Evolutionary conservation across 2,113 vertebrate genomes (phyloP).

Genomic region (Macquaria australasica): DNA sequence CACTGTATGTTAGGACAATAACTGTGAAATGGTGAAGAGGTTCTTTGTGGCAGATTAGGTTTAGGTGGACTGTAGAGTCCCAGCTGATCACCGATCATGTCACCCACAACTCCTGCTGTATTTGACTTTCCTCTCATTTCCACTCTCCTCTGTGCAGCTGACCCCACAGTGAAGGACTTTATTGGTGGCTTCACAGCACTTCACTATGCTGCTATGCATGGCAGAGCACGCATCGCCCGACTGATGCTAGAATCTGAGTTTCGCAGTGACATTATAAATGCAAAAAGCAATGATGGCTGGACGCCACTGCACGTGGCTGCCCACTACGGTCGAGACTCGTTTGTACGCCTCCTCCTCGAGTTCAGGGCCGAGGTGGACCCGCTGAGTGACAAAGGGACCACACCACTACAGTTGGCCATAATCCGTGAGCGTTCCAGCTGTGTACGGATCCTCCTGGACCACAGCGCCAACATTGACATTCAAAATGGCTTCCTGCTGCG

Average conservation of each 20-base stretch:
- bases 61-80: not conserved
- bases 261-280: slow-evolving; percentile 95
- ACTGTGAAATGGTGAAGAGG: not conserved
- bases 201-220: slow-evolving; percentile 98
- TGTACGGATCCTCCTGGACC: slow-evolving; percentile 97
- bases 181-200: slow-evolving; percentile 98
- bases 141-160: slow-evolving; percentile 83
- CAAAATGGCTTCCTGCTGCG: slow-evolving; percentile 97
- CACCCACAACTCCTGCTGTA: not conserved
- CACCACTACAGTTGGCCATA: slow-evolving; percentile 96
- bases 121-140: not conserved
- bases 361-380: slow-evolving; percentile 98
- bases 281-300: slow-evolving; percentile 99
- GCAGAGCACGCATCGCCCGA: slow-evolving; percentile 95
- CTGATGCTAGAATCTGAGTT: slow-evolving; percentile 96
- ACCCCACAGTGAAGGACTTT: slow-evolving; percentile 98
- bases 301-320: slow-evolving; percentile 98
- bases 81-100: not conserved
- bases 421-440: slow-evolving; percentile 98
- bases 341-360: slow-evolving; percentile 96
- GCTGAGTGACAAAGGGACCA: slow-evolving; percentile 98
- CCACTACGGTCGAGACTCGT: slow-evolving; percentile 96
- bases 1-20: not conserved
- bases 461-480: slow-evolving; percentile 98
- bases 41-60: not conserved